Percentiles rank a stretch among this genome's conserved stretches.
Evolutionary conservation across 2,888 invertebrate species (phyloP).

Genomic region (Invenusta paracnida): DNA sequence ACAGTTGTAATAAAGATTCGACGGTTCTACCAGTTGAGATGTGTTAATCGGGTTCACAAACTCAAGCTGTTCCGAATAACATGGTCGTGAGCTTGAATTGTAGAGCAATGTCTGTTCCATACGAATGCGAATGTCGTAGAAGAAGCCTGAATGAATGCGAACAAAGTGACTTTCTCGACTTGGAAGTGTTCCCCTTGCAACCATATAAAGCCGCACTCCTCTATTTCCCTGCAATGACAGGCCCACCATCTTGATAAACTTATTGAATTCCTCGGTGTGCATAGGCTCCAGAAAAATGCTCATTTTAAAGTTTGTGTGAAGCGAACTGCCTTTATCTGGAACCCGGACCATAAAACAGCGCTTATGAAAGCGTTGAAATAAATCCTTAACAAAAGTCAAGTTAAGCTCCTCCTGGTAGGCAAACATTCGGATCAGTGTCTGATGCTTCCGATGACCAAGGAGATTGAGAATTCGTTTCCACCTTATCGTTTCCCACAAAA

Average conservation of each 20-base stretch:
- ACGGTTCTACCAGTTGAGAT: neutral
- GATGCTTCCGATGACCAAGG: neutral
- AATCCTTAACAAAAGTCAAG: neutral
- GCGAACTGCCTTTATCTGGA: neutral
- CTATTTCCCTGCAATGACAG: neutral
- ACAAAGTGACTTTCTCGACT: neutral
- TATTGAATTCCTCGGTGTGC: neutral
- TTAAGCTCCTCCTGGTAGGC: neutral
- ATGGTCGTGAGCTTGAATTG: slow-evolving; percentile 4
- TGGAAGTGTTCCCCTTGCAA: neutral
- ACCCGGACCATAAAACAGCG: neutral
- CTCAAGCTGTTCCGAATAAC: neutral
- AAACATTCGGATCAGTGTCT: neutral
- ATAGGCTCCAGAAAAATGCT: neutral
- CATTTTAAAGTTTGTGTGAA: neutral
- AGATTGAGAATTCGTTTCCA: neutral
- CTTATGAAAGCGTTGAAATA: neutral
- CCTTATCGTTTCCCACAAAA: neutral
- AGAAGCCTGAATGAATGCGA: neutral
- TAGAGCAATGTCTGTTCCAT: neutral
- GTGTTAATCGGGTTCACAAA: neutral
- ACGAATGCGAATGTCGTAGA: neutral
- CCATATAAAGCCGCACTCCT: neutral
- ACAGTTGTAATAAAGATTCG: neutral
- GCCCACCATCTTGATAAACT: neutral